Base-by-base conservation (phyloP, 2,113 vertebrate genomes). In the Zapus hudsonius region DNA sequence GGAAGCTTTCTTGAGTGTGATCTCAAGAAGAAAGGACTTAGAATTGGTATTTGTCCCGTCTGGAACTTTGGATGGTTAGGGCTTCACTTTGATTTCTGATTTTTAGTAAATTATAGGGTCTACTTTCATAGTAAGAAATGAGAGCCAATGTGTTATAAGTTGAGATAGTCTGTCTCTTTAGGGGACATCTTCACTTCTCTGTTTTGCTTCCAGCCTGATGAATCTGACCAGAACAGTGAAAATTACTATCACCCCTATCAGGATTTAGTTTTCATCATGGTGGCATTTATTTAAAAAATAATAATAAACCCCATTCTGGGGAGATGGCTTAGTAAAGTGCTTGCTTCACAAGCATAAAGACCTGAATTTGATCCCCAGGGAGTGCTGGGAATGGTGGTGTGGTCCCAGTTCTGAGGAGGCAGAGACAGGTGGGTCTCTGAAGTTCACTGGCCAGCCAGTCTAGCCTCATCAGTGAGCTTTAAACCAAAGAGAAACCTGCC, bases 131-230 rank as follows among this genome's bases (percentile, higher is more conserved):
- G 25, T 75, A n/a, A 76, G 2, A 33, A 61, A 70, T 23, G 16
- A 83, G n/a, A 86, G 38, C 52, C 17, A 2, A 11, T 38, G 84
- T 40, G 11, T 42, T 42, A 13, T 3, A 25, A 15, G 33, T 36
- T 52, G 19, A 52, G 7, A 27, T 0, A 5, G 73, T 84, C 9
- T 40, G 0, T 40, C 3, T 72, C 36, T 64, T 0, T 22, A 12
- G 10, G 10, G 9, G 36, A 23, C 33, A 6, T 16, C 11, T 38
- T 55, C 8, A 9, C 0, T 36, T 33, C 40, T 9, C 4, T 8
- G 20, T 22, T 12, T 33, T 0, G 2, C 19, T 57, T 83, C 25
- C 4, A 23, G 2, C 69, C 40, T 17, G 75, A 86, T 44, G 44
- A 87, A 20, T 20, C 9, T 73, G 23, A 42, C 16, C 29, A 17